Evolutionary conservation across 2,888 invertebrate genomes (phyloP).

Genomic region (Stenchaetothrips biformis): DNA sequence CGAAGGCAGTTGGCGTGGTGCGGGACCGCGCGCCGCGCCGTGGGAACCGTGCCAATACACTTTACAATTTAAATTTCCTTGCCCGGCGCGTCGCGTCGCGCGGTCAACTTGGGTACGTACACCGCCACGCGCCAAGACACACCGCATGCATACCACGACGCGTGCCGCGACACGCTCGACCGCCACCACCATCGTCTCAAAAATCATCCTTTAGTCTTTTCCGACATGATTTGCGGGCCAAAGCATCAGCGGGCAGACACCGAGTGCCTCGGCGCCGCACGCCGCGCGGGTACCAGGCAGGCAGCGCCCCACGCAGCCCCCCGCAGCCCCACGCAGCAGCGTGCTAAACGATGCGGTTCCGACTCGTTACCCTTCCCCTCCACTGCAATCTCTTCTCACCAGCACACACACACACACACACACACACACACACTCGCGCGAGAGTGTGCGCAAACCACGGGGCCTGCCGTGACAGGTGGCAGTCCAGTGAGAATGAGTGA

Average conservation of each 20-base stretch:
- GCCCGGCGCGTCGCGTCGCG: neutral
- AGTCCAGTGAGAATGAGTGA: neutral
- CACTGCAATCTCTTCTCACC: neutral
- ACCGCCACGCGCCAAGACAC: neutral
- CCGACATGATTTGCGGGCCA: no score
- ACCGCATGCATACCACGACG: no score
- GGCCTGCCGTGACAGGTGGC: neutral
- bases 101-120: neutral
- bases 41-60: constrained; percentile 5
- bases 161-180: neutral
- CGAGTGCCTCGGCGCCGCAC: no score
- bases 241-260: no score
- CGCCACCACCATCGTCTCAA: no score
- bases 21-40: neutral
- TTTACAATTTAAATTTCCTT: constrained; percentile 12
- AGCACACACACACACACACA: no score
- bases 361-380: neutral
- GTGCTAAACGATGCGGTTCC: constrained; percentile 10
- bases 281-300: no score
- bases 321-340: neutral
- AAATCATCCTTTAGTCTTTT: no score
- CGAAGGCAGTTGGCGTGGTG: neutral
- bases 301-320: neutral
- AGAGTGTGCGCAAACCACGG: no score
- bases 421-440: no score